Base-by-base conservation (phyloP, 2,113 vertebrate species). In the Nycticorax nycticorax region DNA sequence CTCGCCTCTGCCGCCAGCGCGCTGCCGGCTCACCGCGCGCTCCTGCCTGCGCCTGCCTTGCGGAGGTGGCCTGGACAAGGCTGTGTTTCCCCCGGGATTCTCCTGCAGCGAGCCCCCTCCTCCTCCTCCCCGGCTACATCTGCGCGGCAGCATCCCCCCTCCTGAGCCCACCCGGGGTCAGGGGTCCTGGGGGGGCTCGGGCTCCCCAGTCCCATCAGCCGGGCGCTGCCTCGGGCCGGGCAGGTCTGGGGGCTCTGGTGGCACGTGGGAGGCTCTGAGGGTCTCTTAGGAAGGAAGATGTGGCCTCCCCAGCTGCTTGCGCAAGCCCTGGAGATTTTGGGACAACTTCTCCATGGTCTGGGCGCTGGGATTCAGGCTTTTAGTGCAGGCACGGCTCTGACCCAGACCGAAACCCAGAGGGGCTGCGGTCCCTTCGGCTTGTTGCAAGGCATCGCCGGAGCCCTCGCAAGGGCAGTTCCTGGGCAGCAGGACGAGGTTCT, bases 21-120 rank as follows among this genome's bases (percentile, higher is more conserved):
- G 21, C 60, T 4, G 8, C 0, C 0, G 37, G 33, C 53, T 63
- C 50, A 21, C 59, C 2, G 0, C 0, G 0, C 66, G 30, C 37
- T 71, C 76, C 66, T 3, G n/a, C n/a, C n/a, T n/a, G n/a, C n/a
- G n/a, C n/a, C n/a, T n/a, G n/a, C n/a, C n/a, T n/a, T n/a, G 4
- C 6, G 32, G 37, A 43, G 26, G 4, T 45, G 33, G 60, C 81
- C n/a, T 85, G 55, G n/a, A n/a, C 74, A 53, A 75, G 62, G 35
- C 4, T 5, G 32, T 0, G 0, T 84, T 88, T 69, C 10, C 30
- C 72, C 62, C 39, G 68, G 52, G 63, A 35, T 92, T 73, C 56
- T 72, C 21, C 33, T 1, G 4, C 56, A 62, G 4, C 2, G 45
- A 74, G 6, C 9, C 9, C 47, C 24, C 32, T 68, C 78, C 52